Conservation (phyloP, 2,113 vertebrate species). For the western clawed frog (Xenopus tropicalis) region UCB_Xtro_10.0 CM004443.2:136738001-136738500, state of each 20-base stretch:
- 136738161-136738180: background rate
- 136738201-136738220: too few relatives aligned
- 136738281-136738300: slow-evolving; percentile 15
- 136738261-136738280: slow-evolving; percentile 8
- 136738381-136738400: slow-evolving; percentile 43
- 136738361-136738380: slow-evolving; percentile 40
- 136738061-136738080: too few relatives aligned
- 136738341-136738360: slow-evolving; percentile 43
- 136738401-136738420: slow-evolving; percentile 39
- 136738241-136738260: too few relatives aligned
- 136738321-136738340: slow-evolving; percentile 43
- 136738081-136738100: too few relatives aligned
- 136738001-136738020: too few relatives aligned
- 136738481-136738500: slow-evolving; percentile 41
- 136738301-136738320: slow-evolving; percentile 41
- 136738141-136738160: background rate
- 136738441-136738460: slow-evolving; percentile 39
- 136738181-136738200: too few relatives aligned
- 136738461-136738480: slow-evolving; percentile 41
- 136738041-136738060: too few relatives aligned
- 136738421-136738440: slow-evolving; percentile 36
- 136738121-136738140: background rate
- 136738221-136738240: too few relatives aligned
- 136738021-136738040: too few relatives aligned
- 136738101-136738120: background rate